Evolutionary conservation across 2,113 vertebrate genomes (phyloP).

Genomic region (Maccullochella peelii): DNA sequence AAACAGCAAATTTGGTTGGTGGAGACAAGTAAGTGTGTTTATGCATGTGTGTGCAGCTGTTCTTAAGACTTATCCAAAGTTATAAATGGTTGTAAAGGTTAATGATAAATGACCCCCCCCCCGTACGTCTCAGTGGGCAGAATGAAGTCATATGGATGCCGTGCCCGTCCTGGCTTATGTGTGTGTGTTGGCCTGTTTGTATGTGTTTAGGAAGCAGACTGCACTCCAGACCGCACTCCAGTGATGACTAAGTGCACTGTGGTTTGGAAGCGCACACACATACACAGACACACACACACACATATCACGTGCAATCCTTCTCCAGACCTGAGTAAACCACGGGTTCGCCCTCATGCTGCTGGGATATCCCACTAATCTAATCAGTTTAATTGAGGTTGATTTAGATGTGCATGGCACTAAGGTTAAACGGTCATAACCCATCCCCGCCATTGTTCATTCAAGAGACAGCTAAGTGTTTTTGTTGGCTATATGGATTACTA

Average conservation of each 20-base stretch:
- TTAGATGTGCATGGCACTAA: conserved; percentile 18
- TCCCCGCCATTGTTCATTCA: conserved; percentile 35
- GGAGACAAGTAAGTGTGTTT: conserved; percentile 2
- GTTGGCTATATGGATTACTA: not conserved
- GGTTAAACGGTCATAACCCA: conserved; percentile 38
- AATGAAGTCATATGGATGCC: conserved; percentile 40
- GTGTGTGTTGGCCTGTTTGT: conserved; percentile 37
- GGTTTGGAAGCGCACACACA: conserved; percentile 31
- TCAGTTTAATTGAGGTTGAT: conserved; percentile 50
- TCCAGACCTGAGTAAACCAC: conserved; percentile 40
- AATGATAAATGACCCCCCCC: conserved; percentile 37
- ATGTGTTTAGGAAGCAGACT: conserved; percentile 30
- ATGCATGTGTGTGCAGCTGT: conserved; percentile 40
- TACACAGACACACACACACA: conserved; percentile 11
- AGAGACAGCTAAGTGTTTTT: not conserved
- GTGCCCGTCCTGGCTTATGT: not conserved
- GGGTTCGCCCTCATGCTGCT: conserved; percentile 43
- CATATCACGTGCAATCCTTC: conserved; percentile 4
- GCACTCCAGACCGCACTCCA: conserved; percentile 35
- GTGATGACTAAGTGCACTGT: conserved; percentile 52
- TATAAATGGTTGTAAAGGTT: conserved; percentile 34
- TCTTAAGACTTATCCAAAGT: conserved; percentile 19
- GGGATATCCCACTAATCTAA: conserved; percentile 61
- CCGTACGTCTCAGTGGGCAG: not conserved
- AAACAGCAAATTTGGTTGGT: conserved; percentile 32